Evolutionary conservation across 1,140 invertebrate species (phyloP).

Genomic region (Bombyx mandarina): DNA sequence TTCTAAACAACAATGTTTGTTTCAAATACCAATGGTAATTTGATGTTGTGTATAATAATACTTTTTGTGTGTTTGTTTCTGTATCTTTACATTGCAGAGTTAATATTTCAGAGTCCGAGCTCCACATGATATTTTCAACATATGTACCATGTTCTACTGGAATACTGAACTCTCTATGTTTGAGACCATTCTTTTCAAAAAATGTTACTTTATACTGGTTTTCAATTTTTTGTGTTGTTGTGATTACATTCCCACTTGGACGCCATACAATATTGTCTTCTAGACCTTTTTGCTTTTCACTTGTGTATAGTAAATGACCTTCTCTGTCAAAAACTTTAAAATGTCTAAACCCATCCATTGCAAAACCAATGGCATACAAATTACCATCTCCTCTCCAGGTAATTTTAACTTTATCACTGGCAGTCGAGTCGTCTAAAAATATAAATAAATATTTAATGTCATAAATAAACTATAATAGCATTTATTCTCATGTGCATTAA

Average conservation of each 20-base stretch:
- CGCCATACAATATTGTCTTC: conserved; percentile 82
- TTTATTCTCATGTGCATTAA: too few species aligned
- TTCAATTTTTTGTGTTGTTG: conserved; percentile 75
- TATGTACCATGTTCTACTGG: conserved; percentile 72
- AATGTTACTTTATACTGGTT: conserved; percentile 84
- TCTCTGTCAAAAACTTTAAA: conserved; percentile 84
- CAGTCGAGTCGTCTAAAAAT: conserved; percentile 32
- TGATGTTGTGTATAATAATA: conserved; percentile 85
- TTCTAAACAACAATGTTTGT: conserved; percentile 74
- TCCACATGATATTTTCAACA: conserved; percentile 82
- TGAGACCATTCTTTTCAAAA: conserved; percentile 94
- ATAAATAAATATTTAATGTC: not conserved
- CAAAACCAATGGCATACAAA: conserved; percentile 84
- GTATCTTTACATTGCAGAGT: conserved; percentile 72
- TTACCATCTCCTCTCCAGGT: conserved; percentile 89
- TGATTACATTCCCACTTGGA: conserved; percentile 85
- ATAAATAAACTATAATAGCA: not conserved
- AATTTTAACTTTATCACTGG: conserved; percentile 73
- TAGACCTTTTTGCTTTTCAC: conserved; percentile 79
- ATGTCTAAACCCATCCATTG: conserved; percentile 59
- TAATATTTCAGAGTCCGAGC: conserved; percentile 83
- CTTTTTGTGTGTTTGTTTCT: conserved; percentile 36
- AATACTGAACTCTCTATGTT: conserved; percentile 86
- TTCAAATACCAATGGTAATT: conserved; percentile 96
- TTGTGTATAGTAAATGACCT: conserved; percentile 79